phyloP scores from a whole-genome alignment of 1,140 invertebrate species.

The Atta texana region DNA sequence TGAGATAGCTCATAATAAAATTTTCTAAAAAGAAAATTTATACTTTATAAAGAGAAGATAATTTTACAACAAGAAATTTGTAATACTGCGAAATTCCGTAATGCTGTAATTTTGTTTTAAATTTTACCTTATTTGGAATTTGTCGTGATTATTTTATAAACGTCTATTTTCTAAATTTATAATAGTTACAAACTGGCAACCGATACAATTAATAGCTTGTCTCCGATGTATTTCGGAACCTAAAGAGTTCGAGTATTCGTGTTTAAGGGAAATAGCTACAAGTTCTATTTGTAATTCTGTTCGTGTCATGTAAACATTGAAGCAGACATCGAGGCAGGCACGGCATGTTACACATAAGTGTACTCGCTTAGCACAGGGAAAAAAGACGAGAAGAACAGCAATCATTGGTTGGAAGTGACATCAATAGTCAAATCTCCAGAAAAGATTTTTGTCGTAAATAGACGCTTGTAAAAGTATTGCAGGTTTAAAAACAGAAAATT shows the following conservation, averaged over 20 bases:
- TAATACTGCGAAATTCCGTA: too few relatives aligned
- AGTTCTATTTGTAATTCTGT: slow-evolving; percentile 69
- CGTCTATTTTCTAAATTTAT: neutral
- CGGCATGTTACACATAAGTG: slow-evolving; percentile 71
- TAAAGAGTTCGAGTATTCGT: slow-evolving; percentile 70
- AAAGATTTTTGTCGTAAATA: slow-evolving; percentile 5
- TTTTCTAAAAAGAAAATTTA: neutral
- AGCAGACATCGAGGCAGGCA: slow-evolving; percentile 72
- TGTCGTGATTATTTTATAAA: neutral
- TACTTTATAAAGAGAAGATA: neutral
- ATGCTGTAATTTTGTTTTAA: neutral
- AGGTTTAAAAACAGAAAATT: neutral
- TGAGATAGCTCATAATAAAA: neutral
- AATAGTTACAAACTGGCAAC: neutral
- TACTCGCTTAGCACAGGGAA: slow-evolving; percentile 34
- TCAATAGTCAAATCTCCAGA: slow-evolving; percentile 3
- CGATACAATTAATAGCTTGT: slow-evolving; percentile 61
- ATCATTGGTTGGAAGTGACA: slow-evolving; percentile 20
- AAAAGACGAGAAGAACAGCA: slow-evolving; percentile 51
- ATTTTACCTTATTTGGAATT: neutral
- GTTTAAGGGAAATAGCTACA: slow-evolving; percentile 64
- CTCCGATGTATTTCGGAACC: slow-evolving; percentile 23
- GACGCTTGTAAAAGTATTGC: neutral
- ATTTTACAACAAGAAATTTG: neutral
- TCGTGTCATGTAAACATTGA: slow-evolving; percentile 75